Evolutionary conservation across 2,113 vertebrate species (phyloP), one percentile per base, ranked within the genome.

Genomic region (Stomatorhinus ivindoensis): DNA sequence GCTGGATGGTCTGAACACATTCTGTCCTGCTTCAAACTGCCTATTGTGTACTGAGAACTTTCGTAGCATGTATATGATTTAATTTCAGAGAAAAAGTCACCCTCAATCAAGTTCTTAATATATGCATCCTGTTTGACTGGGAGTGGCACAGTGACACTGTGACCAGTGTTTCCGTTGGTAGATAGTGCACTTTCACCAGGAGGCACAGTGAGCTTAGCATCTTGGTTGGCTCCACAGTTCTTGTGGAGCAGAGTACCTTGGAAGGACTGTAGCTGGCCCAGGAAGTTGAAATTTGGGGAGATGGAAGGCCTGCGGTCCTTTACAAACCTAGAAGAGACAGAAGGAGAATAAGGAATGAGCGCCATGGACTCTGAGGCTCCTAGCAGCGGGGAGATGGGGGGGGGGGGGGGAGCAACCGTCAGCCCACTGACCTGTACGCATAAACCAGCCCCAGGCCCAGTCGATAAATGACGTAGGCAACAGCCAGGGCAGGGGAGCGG

Each of bases 271-370:
- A 97, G 94, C 89, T 96, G 96, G 61, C 96, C 96, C 86, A 97
- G 94, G 91, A 97, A 97, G 93, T 97, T 97, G 91, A 97, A 96
- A 91, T 97, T 97, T 1, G 96, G 96, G 39, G 96, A 97, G 86
- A 97, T 97, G 44, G 96, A 94, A 15, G 96, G 96, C 65, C 96
- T 92, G 19, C 96, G 95, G 48, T 96, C 96, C 90, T 97, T 96
- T 88, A 97, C 96, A 93, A 96, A 97, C 92, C 96, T 96, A 89
- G 69, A 24, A 24, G 2, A 80, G 84, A 65, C 31, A 3, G 35
- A 90, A 42, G 91, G 9, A 90, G 31, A 55, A 89, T 5, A 50
- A 89, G 42, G 89, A 21, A 4, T 7, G 2, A 48, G 73, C 31
- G 85, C 27, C 53, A 8, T 8, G 4, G 35, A 39, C 17, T 15